Base-by-base conservation (phyloP, 2,888 invertebrate species). In the Ceriagrion tenellum region DNA sequence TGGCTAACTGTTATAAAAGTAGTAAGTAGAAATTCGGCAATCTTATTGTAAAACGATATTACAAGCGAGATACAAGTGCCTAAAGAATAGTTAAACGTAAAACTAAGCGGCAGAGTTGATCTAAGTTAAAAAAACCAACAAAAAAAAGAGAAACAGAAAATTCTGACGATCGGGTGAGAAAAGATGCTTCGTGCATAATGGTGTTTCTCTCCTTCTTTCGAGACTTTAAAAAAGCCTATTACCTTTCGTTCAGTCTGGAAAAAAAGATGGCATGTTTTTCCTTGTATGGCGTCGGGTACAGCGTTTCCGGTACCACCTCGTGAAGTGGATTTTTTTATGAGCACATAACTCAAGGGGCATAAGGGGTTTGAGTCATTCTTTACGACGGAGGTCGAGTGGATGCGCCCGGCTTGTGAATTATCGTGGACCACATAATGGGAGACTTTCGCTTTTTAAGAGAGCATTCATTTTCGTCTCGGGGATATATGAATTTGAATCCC, bases 381-480 rank as follows among this genome's bases (percentile, higher is more conserved):
- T 81, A 81, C 81, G 81, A 81, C 16, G 81, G 81, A 35, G 81
- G 81, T 35, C 8, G 81, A 81, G 35, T 81, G 81, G 81, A 81
- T 81, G 81, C 69, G 69, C 69, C 69, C 26, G 69, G 26, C 8
- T 69, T 26, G 69, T 81, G 81, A 81, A 81, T 81, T 81, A 81
- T 81, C 81, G 13, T 35, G 81, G 81, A 18, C 81, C 81, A 81
- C 81, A 81, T 35, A 81, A 81, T 81, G 81, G 81, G 59, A 35
- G 81, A 81, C 81, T 81, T 81, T 81, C 81, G 81, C 81, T 81
- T 81, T 47, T 81, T 81, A 81, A 81, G 81, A 81, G 81, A 81
- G 81, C 81, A 81, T 81, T 81, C 81, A 81, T 81, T 81, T 81
- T 81, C 30, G 35, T 81, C 81, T 81, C 81, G 81, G 35, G 35